Conservation (phyloP, 2,797 vertebrate species). For the Diplodus puntazzo region DNA sequence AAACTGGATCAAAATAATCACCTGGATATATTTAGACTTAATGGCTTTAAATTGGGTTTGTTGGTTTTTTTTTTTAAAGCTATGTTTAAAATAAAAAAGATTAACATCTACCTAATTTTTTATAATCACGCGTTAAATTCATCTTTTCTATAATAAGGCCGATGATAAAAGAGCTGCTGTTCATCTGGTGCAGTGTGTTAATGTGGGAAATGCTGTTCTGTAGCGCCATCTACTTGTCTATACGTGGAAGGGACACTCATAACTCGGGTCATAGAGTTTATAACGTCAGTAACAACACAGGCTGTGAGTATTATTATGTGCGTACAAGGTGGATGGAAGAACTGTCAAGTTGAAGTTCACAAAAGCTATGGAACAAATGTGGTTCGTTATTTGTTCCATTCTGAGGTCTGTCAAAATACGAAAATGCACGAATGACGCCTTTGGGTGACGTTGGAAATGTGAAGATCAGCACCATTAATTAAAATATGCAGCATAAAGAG, state of each 20-base stretch:
- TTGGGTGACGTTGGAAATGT: constrained; percentile 15
- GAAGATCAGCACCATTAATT: too few relatives aligned
- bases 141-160: not conserved
- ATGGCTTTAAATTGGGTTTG: not conserved
- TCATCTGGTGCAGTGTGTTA: not conserved
- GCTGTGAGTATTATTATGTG: not conserved
- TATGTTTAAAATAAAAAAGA: not conserved
- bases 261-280: not conserved
- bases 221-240: constrained; percentile 51
- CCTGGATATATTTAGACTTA: not conserved
- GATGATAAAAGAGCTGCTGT: not conserved
- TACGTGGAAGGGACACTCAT: fast-evolving
- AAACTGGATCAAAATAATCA: not conserved
- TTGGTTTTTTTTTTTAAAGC: too few relatives aligned
- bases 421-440: constrained; percentile 26
- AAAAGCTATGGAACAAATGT: too few relatives aligned
- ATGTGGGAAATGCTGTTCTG: not conserved
- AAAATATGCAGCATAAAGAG: too few relatives aligned
- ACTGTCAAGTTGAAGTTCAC: not conserved
- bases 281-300: not conserved
- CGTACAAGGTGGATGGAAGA: not conserved
- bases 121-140: not conserved
- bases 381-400: not conserved
- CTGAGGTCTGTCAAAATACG: not conserved
- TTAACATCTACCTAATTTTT: not conserved